phyloP scores from a whole-genome alignment of 2,888 invertebrate species.

The Stramonita haemastoma region DNA sequence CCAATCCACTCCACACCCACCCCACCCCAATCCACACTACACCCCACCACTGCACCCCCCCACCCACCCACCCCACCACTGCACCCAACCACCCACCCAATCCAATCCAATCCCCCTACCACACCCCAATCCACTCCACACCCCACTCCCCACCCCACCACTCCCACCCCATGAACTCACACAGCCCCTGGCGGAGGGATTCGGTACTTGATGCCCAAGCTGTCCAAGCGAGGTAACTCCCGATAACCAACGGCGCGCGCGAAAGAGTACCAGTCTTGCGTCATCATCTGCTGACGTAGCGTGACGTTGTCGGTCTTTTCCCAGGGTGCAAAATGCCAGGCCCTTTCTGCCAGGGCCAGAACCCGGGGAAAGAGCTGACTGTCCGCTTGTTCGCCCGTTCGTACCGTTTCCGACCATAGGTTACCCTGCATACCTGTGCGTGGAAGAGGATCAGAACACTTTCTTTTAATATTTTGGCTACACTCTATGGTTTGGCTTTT shows the following conservation, averaged over 20 bases:
- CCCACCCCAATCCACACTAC: too few relatives aligned
- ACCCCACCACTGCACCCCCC: too few relatives aligned
- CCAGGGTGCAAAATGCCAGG: constrained; percentile 64
- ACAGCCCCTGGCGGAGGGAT: constrained; percentile 59
- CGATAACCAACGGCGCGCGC: constrained; percentile 58
- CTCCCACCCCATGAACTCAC: constrained; percentile 36
- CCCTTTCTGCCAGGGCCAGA: constrained; percentile 60
- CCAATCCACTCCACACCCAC: too few relatives aligned
- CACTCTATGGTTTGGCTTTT: too few relatives aligned
- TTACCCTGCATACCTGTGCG: constrained; percentile 46
- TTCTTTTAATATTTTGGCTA: too few relatives aligned
- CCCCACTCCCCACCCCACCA: too few relatives aligned
- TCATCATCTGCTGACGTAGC: constrained; percentile 19
- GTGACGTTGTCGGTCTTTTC: constrained; percentile 47
- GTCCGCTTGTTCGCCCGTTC: constrained; percentile 52
- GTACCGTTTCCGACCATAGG: constrained; percentile 58
- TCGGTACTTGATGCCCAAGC: constrained; percentile 57
- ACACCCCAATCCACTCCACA: not conserved
- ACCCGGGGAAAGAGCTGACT: constrained; percentile 52
- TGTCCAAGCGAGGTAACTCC: constrained; percentile 60
- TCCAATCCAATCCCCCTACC: too few relatives aligned
- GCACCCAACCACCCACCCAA: too few relatives aligned
- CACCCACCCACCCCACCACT: too few relatives aligned
- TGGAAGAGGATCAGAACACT: too few relatives aligned
- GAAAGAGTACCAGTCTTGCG: constrained; percentile 63